Evolutionary conservation across 2,797 vertebrate genomes (phyloP).

Genomic region (Clarias pachynema): DNA sequence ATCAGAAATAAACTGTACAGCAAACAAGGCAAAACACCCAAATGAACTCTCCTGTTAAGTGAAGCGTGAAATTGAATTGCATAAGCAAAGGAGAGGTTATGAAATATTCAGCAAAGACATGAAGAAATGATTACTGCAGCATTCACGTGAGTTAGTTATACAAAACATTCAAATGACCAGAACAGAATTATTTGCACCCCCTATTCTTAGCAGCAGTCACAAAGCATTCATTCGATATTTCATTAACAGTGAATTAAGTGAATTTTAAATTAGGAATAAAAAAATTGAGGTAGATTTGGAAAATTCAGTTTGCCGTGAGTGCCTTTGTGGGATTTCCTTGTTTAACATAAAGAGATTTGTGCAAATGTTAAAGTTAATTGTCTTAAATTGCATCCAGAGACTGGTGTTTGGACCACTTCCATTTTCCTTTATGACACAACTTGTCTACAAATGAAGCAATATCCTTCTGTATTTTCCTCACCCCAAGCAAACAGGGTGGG

Average conservation of each 20-base stretch:
- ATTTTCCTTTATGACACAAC: neutral
- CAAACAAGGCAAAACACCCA: neutral
- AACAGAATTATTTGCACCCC: neutral
- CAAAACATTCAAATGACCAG: neutral
- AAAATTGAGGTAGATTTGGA: neutral
- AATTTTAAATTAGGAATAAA: neutral
- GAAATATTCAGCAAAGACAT: neutral
- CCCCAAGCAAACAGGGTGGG: neutral
- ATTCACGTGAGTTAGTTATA: neutral
- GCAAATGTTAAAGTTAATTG: neutral
- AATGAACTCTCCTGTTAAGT: neutral
- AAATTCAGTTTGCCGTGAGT: neutral
- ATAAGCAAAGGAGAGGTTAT: neutral
- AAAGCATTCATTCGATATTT: neutral
- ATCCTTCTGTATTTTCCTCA: neutral
- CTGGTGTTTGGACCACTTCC: neutral
- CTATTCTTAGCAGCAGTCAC: neutral
- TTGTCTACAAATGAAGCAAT: conserved; percentile 1
- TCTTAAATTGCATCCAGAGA: neutral
- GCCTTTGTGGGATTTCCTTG: neutral
- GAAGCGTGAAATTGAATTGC: conserved; percentile 24
- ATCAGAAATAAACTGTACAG: neutral
- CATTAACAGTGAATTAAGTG: neutral
- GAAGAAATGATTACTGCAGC: neutral
- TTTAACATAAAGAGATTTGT: neutral